Evolutionary conservation across 2,113 vertebrate species (phyloP).

Genomic region (Odontophorus gujanensis): DNA sequence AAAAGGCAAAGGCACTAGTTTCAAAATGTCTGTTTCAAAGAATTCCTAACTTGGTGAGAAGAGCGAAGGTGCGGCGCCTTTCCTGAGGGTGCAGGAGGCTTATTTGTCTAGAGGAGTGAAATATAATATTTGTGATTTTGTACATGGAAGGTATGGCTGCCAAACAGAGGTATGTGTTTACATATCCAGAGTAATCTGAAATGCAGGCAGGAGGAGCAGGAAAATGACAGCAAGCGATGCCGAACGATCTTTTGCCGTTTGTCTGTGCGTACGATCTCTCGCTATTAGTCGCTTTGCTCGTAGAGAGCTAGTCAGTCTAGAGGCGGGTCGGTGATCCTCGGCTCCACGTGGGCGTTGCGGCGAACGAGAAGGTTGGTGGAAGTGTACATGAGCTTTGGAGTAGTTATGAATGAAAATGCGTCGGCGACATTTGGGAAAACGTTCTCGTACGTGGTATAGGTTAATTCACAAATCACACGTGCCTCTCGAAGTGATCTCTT

Average conservation of each 20-base stretch:
- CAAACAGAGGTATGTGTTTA: background rate
- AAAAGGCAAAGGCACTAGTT: background rate
- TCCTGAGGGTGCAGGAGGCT: background rate
- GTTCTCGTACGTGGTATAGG: background rate
- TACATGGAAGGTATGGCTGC: background rate
- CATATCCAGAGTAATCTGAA: background rate
- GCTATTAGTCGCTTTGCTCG: background rate
- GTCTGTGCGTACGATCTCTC: rapidly evolving
- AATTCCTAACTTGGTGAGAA: background rate
- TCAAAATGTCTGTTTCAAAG: background rate
- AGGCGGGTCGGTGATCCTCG: background rate
- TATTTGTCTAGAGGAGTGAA: background rate
- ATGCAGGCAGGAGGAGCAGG: background rate
- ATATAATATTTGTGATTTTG: background rate
- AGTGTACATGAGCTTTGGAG: background rate
- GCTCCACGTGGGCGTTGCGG: background rate
- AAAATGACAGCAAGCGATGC: background rate
- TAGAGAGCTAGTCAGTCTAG: background rate
- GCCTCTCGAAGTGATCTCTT: background rate
- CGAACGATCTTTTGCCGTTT: background rate
- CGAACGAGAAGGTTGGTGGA: background rate
- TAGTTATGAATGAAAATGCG: background rate
- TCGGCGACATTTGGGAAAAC: background rate
- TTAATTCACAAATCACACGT: background rate
- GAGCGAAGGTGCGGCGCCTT: background rate